Evolutionary conservation across 2,888 invertebrate genomes (phyloP), one percentile per base, ranked within the genome.

Genomic region (Eupithecia dodoneata): DNA sequence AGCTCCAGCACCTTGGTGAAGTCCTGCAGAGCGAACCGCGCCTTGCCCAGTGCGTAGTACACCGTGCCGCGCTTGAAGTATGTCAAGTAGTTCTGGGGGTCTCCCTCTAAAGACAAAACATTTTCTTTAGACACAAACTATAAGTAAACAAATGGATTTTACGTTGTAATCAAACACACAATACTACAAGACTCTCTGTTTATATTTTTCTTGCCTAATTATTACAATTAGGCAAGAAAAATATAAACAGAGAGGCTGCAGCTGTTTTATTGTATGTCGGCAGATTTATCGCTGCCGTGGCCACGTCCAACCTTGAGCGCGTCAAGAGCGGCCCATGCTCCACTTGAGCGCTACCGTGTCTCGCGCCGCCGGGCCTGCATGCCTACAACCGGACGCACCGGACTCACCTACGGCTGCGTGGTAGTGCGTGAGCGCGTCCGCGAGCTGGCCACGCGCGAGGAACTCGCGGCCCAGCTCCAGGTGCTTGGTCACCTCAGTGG

Each of bases 21-120:
- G 94, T 99, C 99, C 85, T 97, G 97, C 55, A 99, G 95, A 0
- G 99, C 99, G 88, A 99, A 98, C 90, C 98, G 98, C 0, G 99
- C 98, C 95, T 99, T 99, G 71, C 99, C 99, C 84, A 99, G 95
- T 10, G 99, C 99, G 88, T 99, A 96, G 93, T 98, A 99, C 0
- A 99, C 99, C 0, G 99, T 99, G 69, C 99, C 99, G 85, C 99
- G 96, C 91, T 99, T 98, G 91, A 98, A 99, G 89, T 98, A 98
- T 73, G 99, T 99, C 91, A 99, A 96, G 93, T 99, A 99, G 94
- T 99, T 99, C 82, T 96, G 96, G 63, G 99, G 98, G 93, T 99
- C 99, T 15, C 98, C 98, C 96, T 99, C 99, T 99, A 93, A 4
- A 76, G n/a, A 69, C 44, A 69, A 13, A 15, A 4, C 63, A 30